Conservation (phyloP, 2,888 invertebrate species). For the Nomada fucata region DNA sequence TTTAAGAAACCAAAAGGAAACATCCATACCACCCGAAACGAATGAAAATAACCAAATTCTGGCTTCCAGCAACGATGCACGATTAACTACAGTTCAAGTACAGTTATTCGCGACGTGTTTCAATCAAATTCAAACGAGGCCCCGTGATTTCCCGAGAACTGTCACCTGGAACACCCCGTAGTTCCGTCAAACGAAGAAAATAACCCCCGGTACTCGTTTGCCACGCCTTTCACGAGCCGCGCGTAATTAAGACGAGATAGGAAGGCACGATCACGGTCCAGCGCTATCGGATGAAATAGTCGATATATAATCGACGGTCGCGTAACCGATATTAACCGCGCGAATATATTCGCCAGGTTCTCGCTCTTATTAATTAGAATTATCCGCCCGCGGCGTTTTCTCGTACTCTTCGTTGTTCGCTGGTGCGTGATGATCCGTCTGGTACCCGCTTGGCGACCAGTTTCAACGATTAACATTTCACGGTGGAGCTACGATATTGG, state of each 20-base stretch:
- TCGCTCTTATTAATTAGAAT: constrained; percentile 49
- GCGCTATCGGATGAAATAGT: constrained; percentile 30
- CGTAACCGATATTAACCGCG: constrained; percentile 49
- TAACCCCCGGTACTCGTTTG: background rate
- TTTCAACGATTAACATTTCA: constrained; percentile 76
- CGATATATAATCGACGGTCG: constrained; percentile 43
- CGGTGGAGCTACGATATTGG: constrained; percentile 62
- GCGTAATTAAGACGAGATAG: constrained; percentile 52
- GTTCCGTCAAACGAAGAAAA: background rate
- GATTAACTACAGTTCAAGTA: no score
- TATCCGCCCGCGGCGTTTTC: constrained; percentile 20
- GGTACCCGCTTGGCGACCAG: constrained; percentile 58
- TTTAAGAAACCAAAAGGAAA: no score
- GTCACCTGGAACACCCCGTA: background rate
- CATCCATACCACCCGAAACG: no score
- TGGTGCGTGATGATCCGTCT: constrained; percentile 24
- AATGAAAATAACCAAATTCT: no score
- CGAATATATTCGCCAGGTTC: background rate
- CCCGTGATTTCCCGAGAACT: no score
- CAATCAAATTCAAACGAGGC: no score
- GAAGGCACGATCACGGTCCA: constrained; percentile 28
- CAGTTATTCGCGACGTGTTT: no score
- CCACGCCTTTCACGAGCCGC: constrained; percentile 19
- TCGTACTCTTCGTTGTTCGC: constrained; percentile 3
- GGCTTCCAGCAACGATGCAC: no score